Evolutionary conservation across 2,888 invertebrate species (phyloP).

Genomic region (Limnephilus auricula): DNA sequence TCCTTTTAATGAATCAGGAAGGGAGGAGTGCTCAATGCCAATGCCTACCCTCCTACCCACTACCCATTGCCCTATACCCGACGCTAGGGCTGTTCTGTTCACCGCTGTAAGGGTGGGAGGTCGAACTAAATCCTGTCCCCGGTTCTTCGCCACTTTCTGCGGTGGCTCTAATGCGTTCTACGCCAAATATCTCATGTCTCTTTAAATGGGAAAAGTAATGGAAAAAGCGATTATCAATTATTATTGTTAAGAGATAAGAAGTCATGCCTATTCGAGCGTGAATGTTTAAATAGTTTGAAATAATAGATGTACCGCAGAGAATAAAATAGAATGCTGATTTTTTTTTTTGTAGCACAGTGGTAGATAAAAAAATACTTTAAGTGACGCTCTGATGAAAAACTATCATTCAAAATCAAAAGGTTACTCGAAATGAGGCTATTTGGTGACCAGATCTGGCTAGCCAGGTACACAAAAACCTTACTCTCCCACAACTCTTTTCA

Average conservation of each 20-base stretch:
- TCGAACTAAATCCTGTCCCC: background rate
- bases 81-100: background rate
- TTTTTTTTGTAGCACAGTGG: background rate
- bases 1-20: slow-evolving; percentile 42
- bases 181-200: background rate
- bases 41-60: background rate
- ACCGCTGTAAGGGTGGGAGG: background rate
- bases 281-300: background rate
- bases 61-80: background rate
- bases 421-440: background rate
- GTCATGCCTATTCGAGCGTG: background rate
- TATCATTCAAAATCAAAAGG: background rate
- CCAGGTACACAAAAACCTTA: background rate
- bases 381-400: no score
- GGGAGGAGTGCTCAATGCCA: background rate
- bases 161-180: background rate
- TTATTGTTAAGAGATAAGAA: background rate
- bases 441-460: background rate
- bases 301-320: background rate
- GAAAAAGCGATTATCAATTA: background rate
- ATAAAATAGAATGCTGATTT: background rate
- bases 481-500: background rate
- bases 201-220: slow-evolving; percentile 8
- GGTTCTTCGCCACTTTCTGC: background rate
- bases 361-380: no score